phyloP scores from a whole-genome alignment of 2,888 invertebrate species.

The Sepiola atlantica region DNA sequence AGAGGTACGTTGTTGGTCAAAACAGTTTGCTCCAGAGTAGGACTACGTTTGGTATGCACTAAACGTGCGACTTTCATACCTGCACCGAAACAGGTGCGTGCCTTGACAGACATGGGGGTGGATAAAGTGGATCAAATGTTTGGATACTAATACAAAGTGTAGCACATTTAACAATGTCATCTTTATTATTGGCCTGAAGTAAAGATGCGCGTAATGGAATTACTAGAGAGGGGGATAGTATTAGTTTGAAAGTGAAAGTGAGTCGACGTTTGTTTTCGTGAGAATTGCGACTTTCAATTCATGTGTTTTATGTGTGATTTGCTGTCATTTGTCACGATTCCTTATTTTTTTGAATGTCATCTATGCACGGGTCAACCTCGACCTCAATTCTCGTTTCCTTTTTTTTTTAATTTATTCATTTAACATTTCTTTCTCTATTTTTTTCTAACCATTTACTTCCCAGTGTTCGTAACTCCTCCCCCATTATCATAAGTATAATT shows the following conservation, averaged over 20 bases:
- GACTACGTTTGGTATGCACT: slow-evolving; percentile 1
- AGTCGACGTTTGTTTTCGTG: background rate
- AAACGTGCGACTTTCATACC: slow-evolving; percentile 18
- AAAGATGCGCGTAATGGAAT: background rate
- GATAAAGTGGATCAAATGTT: background rate
- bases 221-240: too few relatives aligned
- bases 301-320: background rate
- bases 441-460: background rate
- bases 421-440: background rate
- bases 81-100: slow-evolving; percentile 20
- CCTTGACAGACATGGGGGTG: background rate
- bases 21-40: background rate
- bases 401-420: background rate
- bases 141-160: background rate
- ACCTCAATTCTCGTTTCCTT: background rate
- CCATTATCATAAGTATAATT: too few relatives aligned
- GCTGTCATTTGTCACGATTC: background rate
- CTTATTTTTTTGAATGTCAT: background rate
- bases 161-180: background rate
- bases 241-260: background rate
- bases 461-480: too few relatives aligned
- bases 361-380: background rate
- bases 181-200: background rate
- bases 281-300: background rate
- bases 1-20: background rate